Base-by-base conservation (phyloP, 2,888 invertebrate genomes). In the Plebejus melissa region DNA sequence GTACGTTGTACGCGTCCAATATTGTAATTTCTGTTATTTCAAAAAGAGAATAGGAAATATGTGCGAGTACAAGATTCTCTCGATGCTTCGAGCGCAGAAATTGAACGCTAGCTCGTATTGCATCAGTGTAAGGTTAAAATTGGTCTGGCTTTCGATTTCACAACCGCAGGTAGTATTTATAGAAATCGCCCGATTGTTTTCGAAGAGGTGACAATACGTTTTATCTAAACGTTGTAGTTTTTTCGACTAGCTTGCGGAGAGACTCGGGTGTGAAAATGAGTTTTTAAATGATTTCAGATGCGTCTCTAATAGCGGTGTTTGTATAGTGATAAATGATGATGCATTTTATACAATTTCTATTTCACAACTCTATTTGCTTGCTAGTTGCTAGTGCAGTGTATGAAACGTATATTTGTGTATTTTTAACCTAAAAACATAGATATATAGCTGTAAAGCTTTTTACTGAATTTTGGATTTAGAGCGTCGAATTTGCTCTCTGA, bases 201-300 rank as follows among this genome's bases (percentile, higher is more conserved):
- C 85, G 87, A 90, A 89, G 86, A 90, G 92, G 92, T 90, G 92
- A 92, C 92, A 91, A 92, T 90, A 88, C 83, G 85, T 86, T 88
- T 86, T 84, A 87, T 86, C 85, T 86, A 85, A 85, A 81, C 80
- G 82, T 78, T 78, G 78, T 85, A 84, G 86, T 91, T 88, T 87
- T 90, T 91, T 91, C 90, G 82, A 85, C 90, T 87, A 91, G 91
- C 90, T 91, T 91, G 90, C 87, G 89, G 88, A 83, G 90, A 88
- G 88, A 89, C 86, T 83, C 81, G 85, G 78, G 80, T 85, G 80
- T 82, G 78, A 79, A 80, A 85, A 91, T 90, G 90, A 80, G 81
- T 82, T 87, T 91, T 86, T 90, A 90, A 91, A 86, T 85, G 88
- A 86, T 90, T 85, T 79, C 83, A 87, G 87, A 87, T 88, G 88